These are phyloP conservation scores for Chloroceryle inda DNA, from an alignment of 2,797 vertebrate species.

Conservation along the genomic window DNA sequence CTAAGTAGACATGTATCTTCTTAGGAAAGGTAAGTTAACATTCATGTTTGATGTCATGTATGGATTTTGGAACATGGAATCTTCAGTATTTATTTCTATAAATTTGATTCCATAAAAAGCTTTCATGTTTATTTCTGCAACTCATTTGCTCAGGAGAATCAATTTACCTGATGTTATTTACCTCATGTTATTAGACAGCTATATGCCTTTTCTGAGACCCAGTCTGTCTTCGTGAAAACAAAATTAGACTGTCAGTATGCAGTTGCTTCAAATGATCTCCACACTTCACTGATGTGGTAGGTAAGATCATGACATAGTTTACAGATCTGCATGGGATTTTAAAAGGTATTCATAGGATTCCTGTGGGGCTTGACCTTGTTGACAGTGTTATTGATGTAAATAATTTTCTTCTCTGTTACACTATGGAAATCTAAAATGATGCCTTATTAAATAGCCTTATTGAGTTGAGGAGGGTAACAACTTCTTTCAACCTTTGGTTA, in stretches of 20 bases:
- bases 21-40: background rate
- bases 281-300: background rate
- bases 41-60: background rate
- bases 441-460: background rate
- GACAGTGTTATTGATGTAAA: slow-evolving; percentile 40
- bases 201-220: background rate
- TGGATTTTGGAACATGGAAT: background rate
- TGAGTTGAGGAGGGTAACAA: background rate
- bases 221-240: background rate
- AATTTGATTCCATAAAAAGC: background rate
- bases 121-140: background rate
- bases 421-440: background rate
- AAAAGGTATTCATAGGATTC: slow-evolving; percentile 38
- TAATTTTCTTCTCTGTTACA: background rate
- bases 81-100: background rate
- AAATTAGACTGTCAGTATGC: background rate
- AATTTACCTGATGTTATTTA: background rate
- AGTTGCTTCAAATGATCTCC: slow-evolving; percentile 24
- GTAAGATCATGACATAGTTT: slow-evolving; percentile 19
- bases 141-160: background rate
- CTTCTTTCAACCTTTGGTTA: background rate
- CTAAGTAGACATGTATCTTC: background rate
- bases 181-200: background rate
- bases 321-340: background rate
- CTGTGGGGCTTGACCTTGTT: slow-evolving; percentile 14